phyloP scores from a whole-genome alignment of 2,888 invertebrate species.

The Crepidodera aurea region DNA sequence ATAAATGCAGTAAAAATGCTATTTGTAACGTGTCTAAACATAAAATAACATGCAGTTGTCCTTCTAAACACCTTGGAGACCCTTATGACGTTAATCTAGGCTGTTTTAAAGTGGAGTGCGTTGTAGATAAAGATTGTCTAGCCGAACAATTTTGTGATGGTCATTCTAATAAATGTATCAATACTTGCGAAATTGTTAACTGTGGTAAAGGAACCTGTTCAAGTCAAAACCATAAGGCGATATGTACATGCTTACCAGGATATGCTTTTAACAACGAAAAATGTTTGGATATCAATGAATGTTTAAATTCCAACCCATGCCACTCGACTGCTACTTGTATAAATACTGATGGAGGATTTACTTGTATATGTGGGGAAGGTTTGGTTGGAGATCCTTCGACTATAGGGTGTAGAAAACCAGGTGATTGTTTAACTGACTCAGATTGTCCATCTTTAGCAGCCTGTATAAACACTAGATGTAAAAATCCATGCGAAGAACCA shows the following conservation, averaged over 20 bases:
- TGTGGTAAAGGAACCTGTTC: conserved; percentile 85
- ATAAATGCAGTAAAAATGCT: conserved; percentile 80
- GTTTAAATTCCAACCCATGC: conserved; percentile 75
- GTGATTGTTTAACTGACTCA: conserved; percentile 79
- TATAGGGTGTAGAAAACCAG: conserved; percentile 81
- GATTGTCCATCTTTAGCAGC: conserved; percentile 82
- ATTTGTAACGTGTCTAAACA: conserved; percentile 78
- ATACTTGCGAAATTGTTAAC: conserved; percentile 78
- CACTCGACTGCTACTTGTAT: conserved; percentile 79
- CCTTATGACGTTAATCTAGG: conserved; percentile 78
- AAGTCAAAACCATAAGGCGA: conserved; percentile 73
- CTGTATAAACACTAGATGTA: conserved; percentile 78
- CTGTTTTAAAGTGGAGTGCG: conserved; percentile 89
- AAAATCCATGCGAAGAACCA: conserved; percentile 76
- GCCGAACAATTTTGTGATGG: conserved; percentile 78
- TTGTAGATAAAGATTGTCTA: conserved; percentile 78
- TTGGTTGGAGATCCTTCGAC: conserved; percentile 79
- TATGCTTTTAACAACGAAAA: conserved; percentile 72
- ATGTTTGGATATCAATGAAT: conserved; percentile 86
- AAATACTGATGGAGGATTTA: conserved; percentile 80
- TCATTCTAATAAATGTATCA: conserved; percentile 79
- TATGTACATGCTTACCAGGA: conserved; percentile 80
- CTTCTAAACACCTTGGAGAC: conserved; percentile 84
- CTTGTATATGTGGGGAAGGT: conserved; percentile 80
- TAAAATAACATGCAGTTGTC: conserved; percentile 77